These are phyloP conservation scores for Drosophila oshimai DNA, from an alignment of 1,140 invertebrate genomes.

Conservation along the genomic window DNA sequence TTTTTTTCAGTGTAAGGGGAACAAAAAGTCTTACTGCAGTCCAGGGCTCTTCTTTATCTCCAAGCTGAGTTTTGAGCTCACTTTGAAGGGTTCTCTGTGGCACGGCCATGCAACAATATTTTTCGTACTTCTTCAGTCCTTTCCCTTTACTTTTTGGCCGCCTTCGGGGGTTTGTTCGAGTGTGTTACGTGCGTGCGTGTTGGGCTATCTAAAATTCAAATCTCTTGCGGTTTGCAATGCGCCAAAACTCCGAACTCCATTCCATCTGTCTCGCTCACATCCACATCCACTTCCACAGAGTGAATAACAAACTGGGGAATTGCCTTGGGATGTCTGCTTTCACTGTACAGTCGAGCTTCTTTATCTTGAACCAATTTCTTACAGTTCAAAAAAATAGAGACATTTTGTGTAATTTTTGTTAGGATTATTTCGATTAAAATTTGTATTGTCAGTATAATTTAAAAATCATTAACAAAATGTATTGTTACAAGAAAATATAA, in stretches of 20 bases:
- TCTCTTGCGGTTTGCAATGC: conserved; percentile 67
- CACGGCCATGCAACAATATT: conserved; percentile 16
- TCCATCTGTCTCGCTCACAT: not conserved
- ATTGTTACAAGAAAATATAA: too few relatives aligned
- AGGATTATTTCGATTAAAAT: too few relatives aligned
- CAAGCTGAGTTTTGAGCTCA: conserved; percentile 7
- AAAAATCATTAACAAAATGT: too few relatives aligned
- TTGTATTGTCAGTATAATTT: too few relatives aligned
- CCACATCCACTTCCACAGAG: not conserved
- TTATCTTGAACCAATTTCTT: not conserved
- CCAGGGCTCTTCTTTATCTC: conserved; percentile 7
- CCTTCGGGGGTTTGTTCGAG: conserved; percentile 13
- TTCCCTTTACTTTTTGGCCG: conserved; percentile 36
- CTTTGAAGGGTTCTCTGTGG: conserved; percentile 10
- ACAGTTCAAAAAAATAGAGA: too few relatives aligned
- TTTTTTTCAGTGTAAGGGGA: not conserved
- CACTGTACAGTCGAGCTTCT: not conserved
- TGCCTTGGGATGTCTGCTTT: not conserved
- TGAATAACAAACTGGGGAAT: not conserved
- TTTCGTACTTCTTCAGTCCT: conserved; percentile 4
- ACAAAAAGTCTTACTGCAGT: not conserved
- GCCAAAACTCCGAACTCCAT: conserved; percentile 24
- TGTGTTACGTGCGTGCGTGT: conserved; percentile 29
- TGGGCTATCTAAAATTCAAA: conserved; percentile 71
- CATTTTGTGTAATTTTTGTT: too few relatives aligned